A percentile compares a stretch with the other conserved stretches of the same genome.
These are phyloP conservation scores for Mimas tiliae DNA, from an alignment of 2,888 invertebrate genomes.

Conservation along the genomic window DNA sequence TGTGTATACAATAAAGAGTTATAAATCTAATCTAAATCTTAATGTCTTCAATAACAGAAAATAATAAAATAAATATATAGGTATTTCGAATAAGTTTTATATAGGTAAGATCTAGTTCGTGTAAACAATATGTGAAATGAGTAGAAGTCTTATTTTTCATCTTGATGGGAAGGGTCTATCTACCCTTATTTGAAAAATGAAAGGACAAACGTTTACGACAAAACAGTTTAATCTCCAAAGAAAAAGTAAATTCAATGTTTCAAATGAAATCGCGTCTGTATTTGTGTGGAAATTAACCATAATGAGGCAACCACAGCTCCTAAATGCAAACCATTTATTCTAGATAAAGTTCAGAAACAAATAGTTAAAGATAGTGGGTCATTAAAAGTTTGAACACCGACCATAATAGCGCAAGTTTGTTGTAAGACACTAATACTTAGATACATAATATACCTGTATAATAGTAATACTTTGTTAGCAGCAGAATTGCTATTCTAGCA, in stretches of 20 bases:
- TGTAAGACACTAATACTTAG: constrained; percentile 5
- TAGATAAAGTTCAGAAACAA: constrained; percentile 13
- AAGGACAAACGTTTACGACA: not conserved
- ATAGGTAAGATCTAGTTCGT: too few species aligned
- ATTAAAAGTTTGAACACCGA: constrained; percentile 21
- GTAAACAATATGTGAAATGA: too few species aligned
- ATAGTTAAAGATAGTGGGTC: constrained; percentile 15
- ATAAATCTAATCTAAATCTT: too few species aligned
- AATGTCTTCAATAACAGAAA: too few species aligned
- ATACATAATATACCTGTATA: not conserved
- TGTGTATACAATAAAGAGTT: too few species aligned
- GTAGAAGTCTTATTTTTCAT: too few species aligned
- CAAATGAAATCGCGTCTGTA: not conserved
- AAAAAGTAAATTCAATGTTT: not conserved
- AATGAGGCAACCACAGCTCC: constrained; percentile 12
- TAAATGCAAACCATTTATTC: constrained; percentile 16
- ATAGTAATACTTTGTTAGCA: not conserved
- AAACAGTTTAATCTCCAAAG: not conserved
- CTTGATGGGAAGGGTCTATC: too few species aligned
- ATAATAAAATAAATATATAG: too few species aligned
- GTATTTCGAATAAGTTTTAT: too few species aligned
- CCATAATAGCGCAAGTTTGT: constrained; percentile 15
- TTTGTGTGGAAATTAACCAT: constrained; percentile 13
- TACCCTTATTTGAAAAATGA: too few species aligned
- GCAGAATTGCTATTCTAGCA: too few species aligned